A percentile compares a stretch with the other conserved stretches of the same genome.
These are phyloP conservation scores for Thunnus thynnus DNA, from an alignment of 2,113 vertebrate species.

Conservation along the genomic window DNA sequence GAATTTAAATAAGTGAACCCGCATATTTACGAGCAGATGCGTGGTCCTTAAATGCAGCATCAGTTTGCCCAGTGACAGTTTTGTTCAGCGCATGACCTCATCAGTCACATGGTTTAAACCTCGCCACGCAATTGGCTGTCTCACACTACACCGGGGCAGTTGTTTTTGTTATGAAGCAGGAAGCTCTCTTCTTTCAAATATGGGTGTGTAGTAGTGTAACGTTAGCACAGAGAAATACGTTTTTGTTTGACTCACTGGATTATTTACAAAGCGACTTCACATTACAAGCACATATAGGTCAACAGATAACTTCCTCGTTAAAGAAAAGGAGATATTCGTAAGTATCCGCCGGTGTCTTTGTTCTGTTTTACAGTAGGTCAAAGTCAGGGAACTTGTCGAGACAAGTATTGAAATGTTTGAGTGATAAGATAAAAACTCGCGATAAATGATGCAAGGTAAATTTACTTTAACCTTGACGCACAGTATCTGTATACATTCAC, in stretches of 20 bases:
- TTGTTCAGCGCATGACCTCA: constrained; percentile 41
- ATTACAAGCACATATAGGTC: neutral
- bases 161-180: constrained; percentile 77
- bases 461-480: neutral
- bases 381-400: constrained; percentile 52
- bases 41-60: constrained; percentile 1
- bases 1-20: accelerated
- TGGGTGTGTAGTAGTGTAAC: constrained; percentile 41
- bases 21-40: neutral
- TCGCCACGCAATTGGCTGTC: constrained; percentile 63
- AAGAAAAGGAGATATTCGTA: constrained; percentile 39
- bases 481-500: neutral
- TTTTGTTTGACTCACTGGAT: neutral
- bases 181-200: constrained; percentile 50
- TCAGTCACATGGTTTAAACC: constrained; percentile 64
- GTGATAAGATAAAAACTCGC: neutral
- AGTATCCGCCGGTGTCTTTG: constrained; percentile 57
- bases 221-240: neutral
- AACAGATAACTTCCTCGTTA: neutral
- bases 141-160: constrained; percentile 32
- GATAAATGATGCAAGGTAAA: neutral
- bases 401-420: neutral
- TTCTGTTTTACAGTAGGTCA: constrained; percentile 16
- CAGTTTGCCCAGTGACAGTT: constrained; percentile 75
- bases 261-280: neutral